These are phyloP conservation scores for Allacma fusca DNA, from an alignment of 2,888 invertebrate genomes.

Conservation along the genomic window DNA sequence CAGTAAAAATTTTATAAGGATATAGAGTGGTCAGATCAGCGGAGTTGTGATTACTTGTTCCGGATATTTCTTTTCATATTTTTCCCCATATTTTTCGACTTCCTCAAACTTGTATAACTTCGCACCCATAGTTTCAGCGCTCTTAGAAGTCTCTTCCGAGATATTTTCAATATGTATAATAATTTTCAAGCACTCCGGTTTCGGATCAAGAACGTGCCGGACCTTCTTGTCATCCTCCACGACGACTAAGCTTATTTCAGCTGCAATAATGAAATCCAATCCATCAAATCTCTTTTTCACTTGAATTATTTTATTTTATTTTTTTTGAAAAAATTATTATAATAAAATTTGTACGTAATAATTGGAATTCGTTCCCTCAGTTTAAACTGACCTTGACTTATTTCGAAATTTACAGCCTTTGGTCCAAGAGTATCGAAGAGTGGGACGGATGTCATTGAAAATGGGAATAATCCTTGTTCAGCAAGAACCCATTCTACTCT, in stretches of 20 bases:
- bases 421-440: constrained; percentile 96
- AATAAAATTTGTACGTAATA: too few relatives aligned
- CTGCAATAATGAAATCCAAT: constrained; percentile 67
- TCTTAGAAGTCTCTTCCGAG: constrained; percentile 80
- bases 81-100: constrained; percentile 79
- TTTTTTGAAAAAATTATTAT: too few relatives aligned
- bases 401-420: constrained; percentile 95
- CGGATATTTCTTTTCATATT: background rate
- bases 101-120: constrained; percentile 83
- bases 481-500: constrained; percentile 68
- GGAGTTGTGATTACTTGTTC: background rate
- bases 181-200: constrained; percentile 80
- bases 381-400: constrained; percentile 72
- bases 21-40: background rate
- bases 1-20: background rate
- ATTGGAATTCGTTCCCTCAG: too few relatives aligned
- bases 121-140: constrained; percentile 82
- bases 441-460: constrained; percentile 93
- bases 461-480: constrained; percentile 92
- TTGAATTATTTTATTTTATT: too few relatives aligned
- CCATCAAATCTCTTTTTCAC: too few relatives aligned
- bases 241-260: constrained; percentile 86
- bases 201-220: constrained; percentile 82
- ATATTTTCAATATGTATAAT: constrained; percentile 81
- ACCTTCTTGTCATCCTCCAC: constrained; percentile 92